These are phyloP conservation scores for Ennomos quercinarius DNA, from an alignment of 2,888 invertebrate species.

Conservation along the genomic window DNA sequence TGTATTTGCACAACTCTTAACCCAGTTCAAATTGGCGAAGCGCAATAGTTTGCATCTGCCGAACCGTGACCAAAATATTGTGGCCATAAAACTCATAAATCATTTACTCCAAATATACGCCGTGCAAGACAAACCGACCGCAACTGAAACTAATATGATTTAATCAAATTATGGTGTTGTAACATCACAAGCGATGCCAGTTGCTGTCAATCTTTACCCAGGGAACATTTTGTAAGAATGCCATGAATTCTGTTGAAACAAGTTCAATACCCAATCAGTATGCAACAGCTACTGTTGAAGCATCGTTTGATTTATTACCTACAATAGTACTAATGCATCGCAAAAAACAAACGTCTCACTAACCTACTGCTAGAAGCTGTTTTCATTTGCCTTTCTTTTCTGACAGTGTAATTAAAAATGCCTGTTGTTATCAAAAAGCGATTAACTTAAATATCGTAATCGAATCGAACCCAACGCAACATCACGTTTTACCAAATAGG, in stretches of 20 bases:
- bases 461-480: too few relatives aligned
- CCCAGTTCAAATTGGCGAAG: conserved; percentile 21
- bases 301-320: conserved; percentile 15
- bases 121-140: conserved; percentile 44
- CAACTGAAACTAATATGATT: conserved; percentile 58
- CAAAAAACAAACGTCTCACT: neutral
- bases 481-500: too few relatives aligned
- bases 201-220: conserved; percentile 41
- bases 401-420: too few relatives aligned
- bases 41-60: conserved; percentile 24
- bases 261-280: conserved; percentile 26
- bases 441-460: too few relatives aligned
- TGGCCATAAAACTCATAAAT: conserved; percentile 35
- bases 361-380: neutral
- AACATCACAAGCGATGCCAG: conserved; percentile 47
- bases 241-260: conserved; percentile 45
- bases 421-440: too few relatives aligned
- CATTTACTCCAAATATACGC: conserved; percentile 42
- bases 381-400: too few relatives aligned
- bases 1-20: conserved; percentile 24
- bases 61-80: conserved; percentile 29
- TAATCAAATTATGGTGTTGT: conserved; percentile 54
- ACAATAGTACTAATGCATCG: neutral
- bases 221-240: conserved; percentile 54
- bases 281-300: conserved; percentile 24